Evolutionary conservation across 2,888 invertebrate genomes (phyloP).

Genomic region (Charanyca ferruginea): DNA sequence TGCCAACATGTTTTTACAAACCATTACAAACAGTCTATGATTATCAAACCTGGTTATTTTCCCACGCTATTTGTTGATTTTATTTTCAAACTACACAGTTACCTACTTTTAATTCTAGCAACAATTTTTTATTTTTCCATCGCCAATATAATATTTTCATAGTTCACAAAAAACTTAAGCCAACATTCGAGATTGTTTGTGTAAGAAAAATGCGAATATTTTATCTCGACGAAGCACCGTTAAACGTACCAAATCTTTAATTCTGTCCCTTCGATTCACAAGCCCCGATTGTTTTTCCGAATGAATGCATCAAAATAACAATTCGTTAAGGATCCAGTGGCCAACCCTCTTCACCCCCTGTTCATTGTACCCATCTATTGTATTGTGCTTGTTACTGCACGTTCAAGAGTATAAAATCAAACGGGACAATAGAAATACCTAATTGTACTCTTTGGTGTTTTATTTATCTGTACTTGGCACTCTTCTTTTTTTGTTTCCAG

Average conservation of each 20-base stretch:
- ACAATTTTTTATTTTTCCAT: background rate
- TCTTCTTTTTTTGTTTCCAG: background rate
- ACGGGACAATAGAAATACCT: slow-evolving; percentile 51
- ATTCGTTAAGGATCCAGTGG: slow-evolving; percentile 82
- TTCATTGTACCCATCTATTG: slow-evolving; percentile 65
- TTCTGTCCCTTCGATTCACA: slow-evolving; percentile 84
- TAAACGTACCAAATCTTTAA: slow-evolving; percentile 84
- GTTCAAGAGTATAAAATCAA: slow-evolving; percentile 58
- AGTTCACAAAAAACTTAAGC: slow-evolving; percentile 16
- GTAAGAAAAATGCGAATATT: slow-evolving; percentile 54
- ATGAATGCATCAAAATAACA: slow-evolving; percentile 89
- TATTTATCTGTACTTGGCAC: slow-evolving; percentile 35
- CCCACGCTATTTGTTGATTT: slow-evolving; percentile 24
- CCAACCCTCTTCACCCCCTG: slow-evolving; percentile 75
- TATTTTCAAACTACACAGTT: background rate
- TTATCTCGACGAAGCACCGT: slow-evolving; percentile 74
- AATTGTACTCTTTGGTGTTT: slow-evolving; percentile 53
- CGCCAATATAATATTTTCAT: slow-evolving; percentile 14
- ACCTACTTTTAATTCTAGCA: background rate
- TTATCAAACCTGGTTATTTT: slow-evolving; percentile 32
- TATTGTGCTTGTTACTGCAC: slow-evolving; percentile 57
- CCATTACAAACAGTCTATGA: slow-evolving; percentile 12
- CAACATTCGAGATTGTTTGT: slow-evolving; percentile 30
- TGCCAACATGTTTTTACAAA: slow-evolving; percentile 12
- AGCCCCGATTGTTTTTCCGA: slow-evolving; percentile 88